Conservation (phyloP, 2,888 invertebrate species). For the Leptopterna dolabrata region DNA sequence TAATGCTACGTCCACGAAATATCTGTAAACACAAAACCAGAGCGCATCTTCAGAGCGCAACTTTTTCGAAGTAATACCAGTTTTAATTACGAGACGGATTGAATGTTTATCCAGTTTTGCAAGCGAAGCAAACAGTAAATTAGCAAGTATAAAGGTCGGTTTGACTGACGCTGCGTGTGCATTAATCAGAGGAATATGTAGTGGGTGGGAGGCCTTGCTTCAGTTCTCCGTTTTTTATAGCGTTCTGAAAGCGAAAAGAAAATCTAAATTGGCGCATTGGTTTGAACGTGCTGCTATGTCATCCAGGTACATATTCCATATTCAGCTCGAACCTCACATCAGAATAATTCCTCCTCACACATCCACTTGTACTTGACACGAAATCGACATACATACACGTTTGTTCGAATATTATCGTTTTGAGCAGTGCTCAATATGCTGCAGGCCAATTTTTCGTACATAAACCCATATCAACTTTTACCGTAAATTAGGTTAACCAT, state of each 20-base stretch:
- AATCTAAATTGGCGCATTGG: no score
- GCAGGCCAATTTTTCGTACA: no score
- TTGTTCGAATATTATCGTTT: no score
- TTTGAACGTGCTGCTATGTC: no score
- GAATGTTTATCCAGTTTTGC: not conserved
- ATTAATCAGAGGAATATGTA: not conserved
- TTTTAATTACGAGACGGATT: not conserved
- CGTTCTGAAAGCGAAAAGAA: not conserved
- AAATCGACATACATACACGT: no score
- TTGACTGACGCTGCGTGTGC: not conserved
- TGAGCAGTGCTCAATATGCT: no score
- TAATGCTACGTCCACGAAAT: not conserved
- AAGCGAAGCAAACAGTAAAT: not conserved
- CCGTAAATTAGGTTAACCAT: no score
- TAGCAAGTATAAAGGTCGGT: not conserved
- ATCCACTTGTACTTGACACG: not conserved
- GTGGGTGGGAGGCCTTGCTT: not conserved
- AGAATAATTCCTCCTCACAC: not conserved
- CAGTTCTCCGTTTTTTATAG: not conserved
- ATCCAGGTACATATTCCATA: not conserved
- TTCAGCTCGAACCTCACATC: not conserved
- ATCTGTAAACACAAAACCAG: not conserved
- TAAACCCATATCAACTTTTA: no score
- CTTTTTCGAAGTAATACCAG: not conserved
- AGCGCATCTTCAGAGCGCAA: not conserved